Base-by-base conservation (phyloP, 2,888 invertebrate species). In the Dolomedes plantarius region DNA sequence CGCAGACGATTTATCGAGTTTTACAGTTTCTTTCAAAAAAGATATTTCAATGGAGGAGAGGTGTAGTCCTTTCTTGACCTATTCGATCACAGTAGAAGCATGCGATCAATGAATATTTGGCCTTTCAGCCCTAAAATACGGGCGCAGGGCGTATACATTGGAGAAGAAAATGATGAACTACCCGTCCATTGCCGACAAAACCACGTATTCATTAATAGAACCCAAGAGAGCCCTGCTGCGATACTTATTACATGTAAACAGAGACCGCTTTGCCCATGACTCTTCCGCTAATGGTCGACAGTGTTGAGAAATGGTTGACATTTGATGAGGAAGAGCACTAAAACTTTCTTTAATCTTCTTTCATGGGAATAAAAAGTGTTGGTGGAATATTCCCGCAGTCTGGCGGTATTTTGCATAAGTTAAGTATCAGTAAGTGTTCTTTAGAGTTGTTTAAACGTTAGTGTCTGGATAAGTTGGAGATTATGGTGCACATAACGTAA, bases 271-370 rank as follows among this genome's bases (percentile, higher is more conserved):
- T 41, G 29, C 67, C 80, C 62, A 73, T 31, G 73, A 65, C 65
- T 72, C 32, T 62, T 11, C 74, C 56, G 39, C 50, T 83, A 83
- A 83, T 83, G 82, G 82, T 36, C 29, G 11, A 46, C 56, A 65
- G 62, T 29, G 69, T 71, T 75, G 75, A 76, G 75, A 82, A 76
- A 82, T 82, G 64, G 76, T 41, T 50, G 71, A 69, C 46, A 56
- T 74, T 79, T 36, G 81, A 74, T 74, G 74, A 68, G 39, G 56
- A 75, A 71, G 28, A 62, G 41, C 64, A 62, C 39, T 80, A 41
- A 82, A 83, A 83, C 76, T 83, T 81, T 83, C 76, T 71, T 72
- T 83, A 83, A 83, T 83, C 76, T 83, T 65, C 65, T 46, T 76
- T 46, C 68, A 13, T 9, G 73, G 72, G 71, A 71, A 46, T 71